phyloP scores from a whole-genome alignment of 2,113 vertebrate genomes.

The Hypocryptadius cinnamomeus region DNA sequence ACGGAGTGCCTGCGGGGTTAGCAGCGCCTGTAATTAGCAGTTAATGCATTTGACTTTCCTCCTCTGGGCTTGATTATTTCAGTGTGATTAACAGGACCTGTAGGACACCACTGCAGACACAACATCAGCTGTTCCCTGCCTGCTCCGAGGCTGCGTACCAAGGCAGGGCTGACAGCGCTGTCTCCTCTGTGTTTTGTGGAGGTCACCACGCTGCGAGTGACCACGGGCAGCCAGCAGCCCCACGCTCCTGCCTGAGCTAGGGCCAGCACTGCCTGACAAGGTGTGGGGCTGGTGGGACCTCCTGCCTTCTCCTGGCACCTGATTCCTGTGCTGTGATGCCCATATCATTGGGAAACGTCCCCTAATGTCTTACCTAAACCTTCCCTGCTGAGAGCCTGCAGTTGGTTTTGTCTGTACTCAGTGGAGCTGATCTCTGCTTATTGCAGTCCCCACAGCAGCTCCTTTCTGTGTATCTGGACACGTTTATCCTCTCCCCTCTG shows the following conservation, averaged over 20 bases:
- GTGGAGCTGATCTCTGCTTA: neutral
- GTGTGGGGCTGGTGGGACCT: neutral
- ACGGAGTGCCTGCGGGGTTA: neutral
- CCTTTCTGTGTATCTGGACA: neutral
- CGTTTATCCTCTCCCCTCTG: neutral
- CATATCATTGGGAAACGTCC: neutral
- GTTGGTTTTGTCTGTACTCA: neutral
- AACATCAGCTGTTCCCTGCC: neutral
- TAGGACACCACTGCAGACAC: neutral
- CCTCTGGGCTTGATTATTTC: conserved; percentile 1
- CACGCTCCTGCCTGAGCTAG: fast-evolving
- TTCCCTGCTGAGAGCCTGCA: neutral
- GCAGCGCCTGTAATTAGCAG: neutral
- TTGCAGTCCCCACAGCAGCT: neutral
- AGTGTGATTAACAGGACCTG: neutral
- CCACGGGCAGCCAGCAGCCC: fast-evolving
- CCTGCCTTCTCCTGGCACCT: neutral
- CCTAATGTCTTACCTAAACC: neutral
- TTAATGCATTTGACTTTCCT: conserved; percentile 8
- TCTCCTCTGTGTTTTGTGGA: neutral
- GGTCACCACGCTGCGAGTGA: fast-evolving
- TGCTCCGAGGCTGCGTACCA: neutral
- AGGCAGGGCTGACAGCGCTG: neutral
- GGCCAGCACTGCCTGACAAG: neutral
- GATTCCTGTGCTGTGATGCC: neutral